phyloP scores from a whole-genome alignment of 2,113 vertebrate species.

The Tringa solitaria region DNA sequence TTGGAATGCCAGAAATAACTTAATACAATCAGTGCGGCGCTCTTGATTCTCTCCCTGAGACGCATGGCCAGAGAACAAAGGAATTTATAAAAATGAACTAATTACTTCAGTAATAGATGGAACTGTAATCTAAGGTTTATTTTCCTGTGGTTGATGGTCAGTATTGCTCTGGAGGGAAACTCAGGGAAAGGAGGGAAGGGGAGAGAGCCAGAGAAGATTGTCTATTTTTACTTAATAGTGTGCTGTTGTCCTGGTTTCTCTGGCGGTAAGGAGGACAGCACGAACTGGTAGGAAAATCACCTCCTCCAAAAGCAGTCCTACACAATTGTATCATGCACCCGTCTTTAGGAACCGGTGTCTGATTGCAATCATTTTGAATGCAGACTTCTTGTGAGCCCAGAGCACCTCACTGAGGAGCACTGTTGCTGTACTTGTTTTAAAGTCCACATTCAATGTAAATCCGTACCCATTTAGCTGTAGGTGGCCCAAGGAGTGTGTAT shows the following conservation, averaged over 20 bases:
- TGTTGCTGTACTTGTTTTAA: neutral
- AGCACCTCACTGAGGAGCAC: neutral
- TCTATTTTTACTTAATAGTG: constrained; percentile 77
- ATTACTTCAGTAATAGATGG: neutral
- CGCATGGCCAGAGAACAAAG: neutral
- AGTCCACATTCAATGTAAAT: neutral
- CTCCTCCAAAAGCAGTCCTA: constrained; percentile 67
- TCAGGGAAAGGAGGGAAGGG: neutral
- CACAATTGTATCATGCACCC: constrained; percentile 53
- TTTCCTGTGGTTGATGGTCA: neutral
- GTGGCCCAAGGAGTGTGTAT: neutral
- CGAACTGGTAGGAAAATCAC: constrained; percentile 40
- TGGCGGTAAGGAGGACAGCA: constrained; percentile 74
- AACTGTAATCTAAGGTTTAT: neutral
- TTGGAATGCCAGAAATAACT: neutral
- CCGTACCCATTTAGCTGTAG: neutral
- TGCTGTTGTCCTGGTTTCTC: constrained; percentile 77
- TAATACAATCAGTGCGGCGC: neutral
- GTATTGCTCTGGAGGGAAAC: neutral
- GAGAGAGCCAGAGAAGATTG: constrained; percentile 45
- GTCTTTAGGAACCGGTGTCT: constrained; percentile 49
- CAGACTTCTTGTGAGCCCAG: neutral
- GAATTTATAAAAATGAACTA: neutral
- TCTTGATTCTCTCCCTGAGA: neutral
- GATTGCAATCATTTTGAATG: neutral